Base-by-base conservation (phyloP, 2,113 vertebrate genomes). In the Chrysemys picta region DNA sequence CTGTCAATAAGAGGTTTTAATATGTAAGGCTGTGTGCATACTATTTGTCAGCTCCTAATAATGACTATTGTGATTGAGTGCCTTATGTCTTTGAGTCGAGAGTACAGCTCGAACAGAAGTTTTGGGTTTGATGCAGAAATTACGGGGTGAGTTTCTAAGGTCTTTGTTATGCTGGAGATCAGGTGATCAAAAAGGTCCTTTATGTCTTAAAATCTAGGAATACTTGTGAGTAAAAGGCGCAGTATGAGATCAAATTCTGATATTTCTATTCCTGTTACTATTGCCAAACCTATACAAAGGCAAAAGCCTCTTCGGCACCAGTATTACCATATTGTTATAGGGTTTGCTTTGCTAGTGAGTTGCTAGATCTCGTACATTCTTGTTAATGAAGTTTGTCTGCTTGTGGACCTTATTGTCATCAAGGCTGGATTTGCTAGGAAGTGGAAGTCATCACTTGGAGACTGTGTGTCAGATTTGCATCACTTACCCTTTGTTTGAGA, bases 1-100 rank as follows among this genome's bases (percentile, higher is more conserved):
- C 80, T 27, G 84, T 94, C 85, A 80, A 29, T 94, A 91, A 93
- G 90, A 85, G 85, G 42, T 91, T 93, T 54, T 87, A 95, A 86
- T 94, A 56, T 89, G 89, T 91, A 25, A 95, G 38, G 12, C 16
- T 89, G 93, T 91, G 56, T 92, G 80, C 93, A 90, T 86, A 89
- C 86, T 92, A 88, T 29, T 76, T 93, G 3, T 93, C 50, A 93
- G 75, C 17, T 54, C 88, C 78, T 87, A 87, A 47, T 95, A 87
- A 84, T 94, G 45, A 91, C 56, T 89, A 72, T 27, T 86, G n/a
- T 13, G 56, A 81, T 21, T 85, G 80, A 89, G 88, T 53, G 35
- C 42, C 91, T 0, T 47, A 52, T 21, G 69, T 57, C 42, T 96
- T 87, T 91, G 89, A 82, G 81, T 91, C 31, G 25, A 81, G 95